These are phyloP conservation scores for Andrena cerasifolii DNA, from an alignment of 1,140 invertebrate species.

Conservation along the genomic window DNA sequence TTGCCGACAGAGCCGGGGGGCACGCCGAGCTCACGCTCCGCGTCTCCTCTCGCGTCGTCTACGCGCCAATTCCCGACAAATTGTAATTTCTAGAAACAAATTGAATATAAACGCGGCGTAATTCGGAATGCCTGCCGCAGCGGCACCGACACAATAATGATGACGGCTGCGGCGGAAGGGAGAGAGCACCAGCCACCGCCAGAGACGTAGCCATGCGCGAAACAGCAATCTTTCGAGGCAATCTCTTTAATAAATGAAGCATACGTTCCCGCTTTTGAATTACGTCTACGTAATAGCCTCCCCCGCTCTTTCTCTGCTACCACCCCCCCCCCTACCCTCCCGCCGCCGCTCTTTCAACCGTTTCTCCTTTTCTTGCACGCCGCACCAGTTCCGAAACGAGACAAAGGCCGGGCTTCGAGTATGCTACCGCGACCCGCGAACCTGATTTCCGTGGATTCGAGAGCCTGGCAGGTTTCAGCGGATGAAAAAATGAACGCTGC, in stretches of 20 bases:
- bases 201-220: conserved; percentile 75
- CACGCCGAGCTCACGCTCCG: conserved; percentile 41
- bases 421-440: conserved; percentile 41
- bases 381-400: conserved; percentile 57
- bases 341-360: not conserved
- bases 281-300: conserved; percentile 75
- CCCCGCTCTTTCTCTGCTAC: conserved; percentile 39
- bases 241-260: conserved; percentile 80
- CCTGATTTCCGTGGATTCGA: conserved; percentile 53
- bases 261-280: conserved; percentile 76
- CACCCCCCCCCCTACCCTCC: conserved; percentile 42
- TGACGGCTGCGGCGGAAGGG: conserved; percentile 69
- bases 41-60: conserved; percentile 66
- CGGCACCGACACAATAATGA: conserved; percentile 76
- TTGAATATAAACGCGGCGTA: conserved; percentile 79
- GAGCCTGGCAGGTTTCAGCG: conserved; percentile 10
- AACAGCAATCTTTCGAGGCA: conserved; percentile 79
- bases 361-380: conserved; percentile 56
- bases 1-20: conserved; percentile 32
- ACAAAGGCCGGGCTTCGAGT: conserved; percentile 55
- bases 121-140: conserved; percentile 79
- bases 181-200: conserved; percentile 61
- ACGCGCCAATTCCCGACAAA: conserved; percentile 76
- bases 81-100: conserved; percentile 80
- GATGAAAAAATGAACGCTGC: not conserved